phyloP scores from a whole-genome alignment of 2,888 invertebrate species.

The Dichetophora obliterata region DNA sequence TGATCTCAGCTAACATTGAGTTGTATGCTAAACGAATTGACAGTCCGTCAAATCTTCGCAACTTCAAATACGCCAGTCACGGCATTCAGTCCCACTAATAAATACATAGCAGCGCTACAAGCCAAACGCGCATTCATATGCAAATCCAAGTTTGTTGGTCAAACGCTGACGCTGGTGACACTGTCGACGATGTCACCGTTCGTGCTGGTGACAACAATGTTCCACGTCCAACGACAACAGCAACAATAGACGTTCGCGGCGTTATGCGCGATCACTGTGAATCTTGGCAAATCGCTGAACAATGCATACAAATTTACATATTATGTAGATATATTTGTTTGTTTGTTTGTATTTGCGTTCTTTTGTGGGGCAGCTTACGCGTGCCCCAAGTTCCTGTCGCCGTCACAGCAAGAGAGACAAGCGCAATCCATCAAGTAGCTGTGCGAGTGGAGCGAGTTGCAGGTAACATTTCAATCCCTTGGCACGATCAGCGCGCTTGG shows the following conservation, averaged over 20 bases:
- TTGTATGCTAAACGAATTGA: conserved; percentile 29
- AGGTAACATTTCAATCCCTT: conserved; percentile 22
- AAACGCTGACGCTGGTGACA: too few species aligned
- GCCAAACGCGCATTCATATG: conserved; percentile 58
- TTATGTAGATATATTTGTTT: too few species aligned
- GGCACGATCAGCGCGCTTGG: not conserved
- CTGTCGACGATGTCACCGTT: too few species aligned
- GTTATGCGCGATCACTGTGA: not conserved
- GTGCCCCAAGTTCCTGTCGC: conserved; percentile 31
- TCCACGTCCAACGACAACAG: too few species aligned
- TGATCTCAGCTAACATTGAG: conserved; percentile 12
- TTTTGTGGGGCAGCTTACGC: conserved; percentile 20
- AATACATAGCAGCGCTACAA: not conserved
- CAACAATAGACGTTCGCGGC: too few species aligned
- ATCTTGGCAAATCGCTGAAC: conserved; percentile 1
- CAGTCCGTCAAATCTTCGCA: conserved; percentile 33
- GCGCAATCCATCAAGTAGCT: conserved; percentile 29
- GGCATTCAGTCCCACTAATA: conserved; percentile 20
- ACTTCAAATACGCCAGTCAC: conserved; percentile 23
- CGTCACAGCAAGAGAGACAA: conserved; percentile 15
- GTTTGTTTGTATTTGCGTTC: not conserved
- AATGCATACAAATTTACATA: not conserved
- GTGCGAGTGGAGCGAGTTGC: conserved; percentile 3
- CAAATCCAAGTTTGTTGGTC: conserved; percentile 50
- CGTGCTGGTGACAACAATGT: too few species aligned